These are phyloP conservation scores for Drosophila quadrilineata DNA, from an alignment of 1,140 invertebrate genomes.

Conservation along the genomic window DNA sequence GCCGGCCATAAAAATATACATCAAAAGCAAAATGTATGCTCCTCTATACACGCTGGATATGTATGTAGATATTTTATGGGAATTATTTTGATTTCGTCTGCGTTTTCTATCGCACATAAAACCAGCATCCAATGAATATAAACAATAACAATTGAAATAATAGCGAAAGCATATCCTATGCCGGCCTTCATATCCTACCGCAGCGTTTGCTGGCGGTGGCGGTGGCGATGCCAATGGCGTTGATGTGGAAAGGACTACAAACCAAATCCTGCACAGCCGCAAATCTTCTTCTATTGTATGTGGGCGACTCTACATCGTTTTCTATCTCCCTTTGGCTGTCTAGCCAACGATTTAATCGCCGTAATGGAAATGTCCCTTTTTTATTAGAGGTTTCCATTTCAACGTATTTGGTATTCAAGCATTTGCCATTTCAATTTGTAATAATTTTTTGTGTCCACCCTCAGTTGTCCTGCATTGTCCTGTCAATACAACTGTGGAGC, in stretches of 20 bases:
- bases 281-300: constrained; percentile 15
- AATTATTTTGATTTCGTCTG: constrained; percentile 24
- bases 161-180: constrained; percentile 56
- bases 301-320: constrained; percentile 1
- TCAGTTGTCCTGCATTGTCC: not conserved
- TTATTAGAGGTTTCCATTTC: constrained; percentile 67
- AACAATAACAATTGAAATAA: constrained; percentile 77
- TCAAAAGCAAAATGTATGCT: constrained; percentile 36
- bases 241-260: constrained; percentile 27
- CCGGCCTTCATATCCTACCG: constrained; percentile 11
- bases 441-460: constrained; percentile 54
- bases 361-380: constrained; percentile 77
- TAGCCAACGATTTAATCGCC: constrained; percentile 67
- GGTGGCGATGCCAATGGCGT: no score
- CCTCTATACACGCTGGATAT: no score
- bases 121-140: constrained; percentile 66
- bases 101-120: constrained; percentile 47
- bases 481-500: constrained; percentile 3
- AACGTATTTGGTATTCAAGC: constrained; percentile 29
- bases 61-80: constrained; percentile 46
- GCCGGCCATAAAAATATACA: constrained; percentile 69
- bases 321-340: not conserved
- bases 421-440: constrained; percentile 60
- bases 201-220: constrained; percentile 16
- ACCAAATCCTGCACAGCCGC: constrained; percentile 28